Evolutionary conservation across 2,888 invertebrate species (phyloP).

Genomic region (Epistrophe grossulariae): DNA sequence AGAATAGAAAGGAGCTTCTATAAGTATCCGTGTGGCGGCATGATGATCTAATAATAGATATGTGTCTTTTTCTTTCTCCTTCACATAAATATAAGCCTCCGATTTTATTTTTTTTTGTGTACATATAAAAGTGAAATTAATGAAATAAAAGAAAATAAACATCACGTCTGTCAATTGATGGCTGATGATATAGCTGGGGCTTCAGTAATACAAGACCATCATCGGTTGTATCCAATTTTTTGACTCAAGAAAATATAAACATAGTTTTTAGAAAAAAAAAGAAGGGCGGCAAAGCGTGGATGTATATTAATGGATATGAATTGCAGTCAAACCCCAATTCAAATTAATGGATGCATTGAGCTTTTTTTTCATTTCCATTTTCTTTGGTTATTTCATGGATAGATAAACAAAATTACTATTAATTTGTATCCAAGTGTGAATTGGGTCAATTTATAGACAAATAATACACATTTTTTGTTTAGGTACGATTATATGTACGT

Average conservation of each 20-base stretch:
- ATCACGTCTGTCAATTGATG: conserved; percentile 59
- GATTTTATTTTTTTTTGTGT: conserved; percentile 3
- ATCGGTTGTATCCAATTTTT: conserved; percentile 31
- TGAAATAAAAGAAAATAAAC: conserved; percentile 65
- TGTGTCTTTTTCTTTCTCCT: background rate
- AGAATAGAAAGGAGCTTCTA: conserved; percentile 11
- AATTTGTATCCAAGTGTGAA: conserved; percentile 73
- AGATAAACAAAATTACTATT: conserved; percentile 68
- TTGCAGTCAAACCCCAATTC: conserved; percentile 50
- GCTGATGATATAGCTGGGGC: background rate
- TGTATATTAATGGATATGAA: conserved; percentile 40
- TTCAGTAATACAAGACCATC: conserved; percentile 15
- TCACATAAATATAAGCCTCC: background rate
- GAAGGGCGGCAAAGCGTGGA: background rate
- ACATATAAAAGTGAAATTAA: conserved; percentile 43
- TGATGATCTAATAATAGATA: conserved; percentile 42
- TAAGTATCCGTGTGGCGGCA: conserved; percentile 34
- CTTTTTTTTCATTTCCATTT: background rate
- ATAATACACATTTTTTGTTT: conserved; percentile 23
- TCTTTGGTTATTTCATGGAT: conserved; percentile 38
- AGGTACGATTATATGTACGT: background rate
- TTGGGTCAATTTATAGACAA: conserved; percentile 68
- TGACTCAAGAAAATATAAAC: conserved; percentile 45
- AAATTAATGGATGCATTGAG: conserved; percentile 38
- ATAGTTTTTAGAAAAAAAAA: background rate